Evolutionary conservation across 2,888 invertebrate genomes (phyloP), one percentile per base, ranked within the genome.

Genomic region (Troides helena): DNA sequence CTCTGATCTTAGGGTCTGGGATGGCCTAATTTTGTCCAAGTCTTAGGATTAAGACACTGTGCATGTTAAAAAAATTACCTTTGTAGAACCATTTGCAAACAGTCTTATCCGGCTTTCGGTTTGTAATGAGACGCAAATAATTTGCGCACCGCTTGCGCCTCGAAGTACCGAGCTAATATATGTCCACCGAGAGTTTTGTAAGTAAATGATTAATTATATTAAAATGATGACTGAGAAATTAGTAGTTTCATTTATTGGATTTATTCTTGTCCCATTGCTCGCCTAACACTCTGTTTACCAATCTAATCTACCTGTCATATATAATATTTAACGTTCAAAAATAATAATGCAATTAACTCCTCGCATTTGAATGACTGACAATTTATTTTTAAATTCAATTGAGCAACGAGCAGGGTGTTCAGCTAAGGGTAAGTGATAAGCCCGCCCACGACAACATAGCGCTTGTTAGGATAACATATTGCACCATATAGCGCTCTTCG

Each of bases 181-280:
- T 86, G 83, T 90, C 92, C 92, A 91, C 92, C 91, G 91, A 90
- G 82, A 84, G 81, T 87, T 89, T 89, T 90, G 88, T 90, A 90
- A 86, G 89, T 89, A 90, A 89, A 82, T 76, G 84, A 86, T 84
- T 89, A 87, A 90, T 89, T 90, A 89, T 89, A 87, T 79, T 80
- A 85, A 84, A 86, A 89, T 88, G 86, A 91, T 87, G 90, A 92
- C 85, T 85, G 84, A 84, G 58, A 10, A 10, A 77, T 73, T 60
- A 62, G 71, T 76, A 59, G 76, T 85, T 82, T 85, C 75, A 83
- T 83, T 84, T 77, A 21, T 46, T 46, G 10, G 14, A 0, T 46
- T 46, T 10, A 46, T 46, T 46, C 46, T 2, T 30, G 30, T 5
- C 30, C 30, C 30, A 30, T 3, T 30, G 30, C 30, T 21, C 21